Conservation (phyloP, 2,113 vertebrate species). For the Typhlomys cinereus region DNA sequence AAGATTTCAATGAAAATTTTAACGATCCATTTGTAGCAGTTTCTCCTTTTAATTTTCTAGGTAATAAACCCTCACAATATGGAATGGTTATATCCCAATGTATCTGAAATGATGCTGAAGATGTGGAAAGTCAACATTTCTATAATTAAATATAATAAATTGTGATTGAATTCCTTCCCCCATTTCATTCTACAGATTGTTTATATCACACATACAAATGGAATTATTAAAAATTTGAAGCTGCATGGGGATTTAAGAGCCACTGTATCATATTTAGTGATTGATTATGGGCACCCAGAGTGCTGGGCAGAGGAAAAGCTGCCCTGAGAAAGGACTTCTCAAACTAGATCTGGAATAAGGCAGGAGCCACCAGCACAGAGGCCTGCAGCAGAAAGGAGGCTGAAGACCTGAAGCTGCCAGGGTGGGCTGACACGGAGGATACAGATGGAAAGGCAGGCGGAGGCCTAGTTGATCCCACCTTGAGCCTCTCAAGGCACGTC, state of each 20-base stretch:
- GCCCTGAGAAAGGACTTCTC: neutral
- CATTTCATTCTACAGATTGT: constrained; percentile 43
- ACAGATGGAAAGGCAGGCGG: neutral
- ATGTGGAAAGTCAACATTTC: constrained; percentile 52
- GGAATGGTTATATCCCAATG: constrained; percentile 23
- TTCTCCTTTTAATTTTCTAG: constrained; percentile 66
- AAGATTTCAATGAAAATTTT: constrained; percentile 45
- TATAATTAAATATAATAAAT: constrained; percentile 58
- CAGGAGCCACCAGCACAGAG: neutral
- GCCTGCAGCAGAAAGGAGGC: neutral
- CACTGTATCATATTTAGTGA: neutral
- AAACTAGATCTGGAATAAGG: neutral
- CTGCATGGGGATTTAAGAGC: neutral
- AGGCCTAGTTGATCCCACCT: rapidly evolving
- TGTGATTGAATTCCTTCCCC: constrained; percentile 34
- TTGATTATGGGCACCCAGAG: neutral
- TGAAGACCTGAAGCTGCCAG: neutral
- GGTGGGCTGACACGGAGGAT: rapidly evolving
- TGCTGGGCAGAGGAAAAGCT: neutral
- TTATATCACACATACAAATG: neutral
- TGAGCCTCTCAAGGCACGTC: neutral
- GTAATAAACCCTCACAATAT: constrained; percentile 53
- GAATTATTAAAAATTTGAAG: constrained; percentile 39
- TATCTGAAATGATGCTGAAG: constrained; percentile 46
- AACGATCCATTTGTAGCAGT: constrained; percentile 62